Evolutionary conservation across 2,888 invertebrate genomes (phyloP).

Genomic region (Dicyrtomina minuta): DNA sequence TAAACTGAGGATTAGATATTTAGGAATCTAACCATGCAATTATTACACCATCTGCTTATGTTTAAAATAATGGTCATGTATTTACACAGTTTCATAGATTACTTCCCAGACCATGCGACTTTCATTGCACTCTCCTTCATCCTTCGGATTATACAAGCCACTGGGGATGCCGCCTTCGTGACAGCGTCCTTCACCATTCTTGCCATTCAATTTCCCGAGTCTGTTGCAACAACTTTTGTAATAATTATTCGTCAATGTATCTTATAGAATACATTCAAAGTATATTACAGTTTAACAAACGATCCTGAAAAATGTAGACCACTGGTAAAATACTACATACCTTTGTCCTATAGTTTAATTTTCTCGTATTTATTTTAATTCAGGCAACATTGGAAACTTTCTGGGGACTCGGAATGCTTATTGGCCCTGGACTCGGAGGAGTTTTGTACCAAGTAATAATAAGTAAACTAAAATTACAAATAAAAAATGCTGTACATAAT

Average conservation of each 20-base stretch:
- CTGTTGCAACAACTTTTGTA: slow-evolving; percentile 61
- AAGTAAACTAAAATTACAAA: background rate
- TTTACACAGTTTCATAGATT: slow-evolving; percentile 48
- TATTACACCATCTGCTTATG: too few species aligned
- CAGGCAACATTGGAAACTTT: slow-evolving; percentile 57
- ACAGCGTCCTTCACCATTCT: slow-evolving; percentile 80
- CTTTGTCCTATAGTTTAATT: background rate
- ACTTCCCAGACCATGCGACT: slow-evolving; percentile 57
- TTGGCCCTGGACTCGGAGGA: slow-evolving; percentile 57
- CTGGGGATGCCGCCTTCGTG: slow-evolving; percentile 80
- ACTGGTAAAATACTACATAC: background rate
- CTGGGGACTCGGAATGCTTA: slow-evolving; percentile 57
- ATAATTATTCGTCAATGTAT: too few species aligned
- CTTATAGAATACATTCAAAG: too few species aligned
- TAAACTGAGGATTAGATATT: too few species aligned
- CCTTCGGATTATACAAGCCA: slow-evolving; percentile 77
- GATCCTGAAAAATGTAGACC: background rate
- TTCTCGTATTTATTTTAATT: slow-evolving; percentile 43
- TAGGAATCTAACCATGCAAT: too few species aligned
- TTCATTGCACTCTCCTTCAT: slow-evolving; percentile 77
- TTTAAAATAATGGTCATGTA: too few species aligned
- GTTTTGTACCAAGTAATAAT: slow-evolving; percentile 55
- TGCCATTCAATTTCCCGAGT: slow-evolving; percentile 62
- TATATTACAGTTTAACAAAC: background rate
- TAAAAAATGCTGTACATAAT: too few species aligned